Evolutionary conservation across 2,797 vertebrate species (phyloP).

Genomic region (Lepus townsendii): DNA sequence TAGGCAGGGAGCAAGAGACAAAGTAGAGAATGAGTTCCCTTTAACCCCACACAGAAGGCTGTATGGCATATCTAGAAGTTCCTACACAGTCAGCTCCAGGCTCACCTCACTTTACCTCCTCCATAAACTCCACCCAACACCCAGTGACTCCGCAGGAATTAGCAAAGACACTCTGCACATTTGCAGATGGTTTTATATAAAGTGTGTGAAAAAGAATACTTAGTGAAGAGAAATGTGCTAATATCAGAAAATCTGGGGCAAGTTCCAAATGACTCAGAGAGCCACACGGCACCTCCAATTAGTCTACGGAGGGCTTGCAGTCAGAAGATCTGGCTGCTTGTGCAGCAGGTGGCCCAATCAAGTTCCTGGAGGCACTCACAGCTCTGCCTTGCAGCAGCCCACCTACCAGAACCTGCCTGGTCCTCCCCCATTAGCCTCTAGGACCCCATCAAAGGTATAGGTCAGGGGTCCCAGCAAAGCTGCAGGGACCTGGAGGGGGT

Average conservation of each 20-base stretch:
- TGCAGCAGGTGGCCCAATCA: not conserved
- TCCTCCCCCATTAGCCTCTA: not conserved
- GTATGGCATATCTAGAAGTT: not conserved
- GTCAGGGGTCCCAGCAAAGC: not conserved
- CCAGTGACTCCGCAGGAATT: constrained; percentile 23
- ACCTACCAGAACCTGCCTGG: not conserved
- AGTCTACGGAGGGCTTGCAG: not conserved
- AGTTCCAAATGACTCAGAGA: constrained; percentile 58
- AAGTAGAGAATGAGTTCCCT: not conserved
- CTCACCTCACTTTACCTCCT: not conserved
- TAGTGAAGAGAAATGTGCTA: constrained; percentile 51
- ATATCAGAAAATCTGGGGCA: constrained; percentile 44
- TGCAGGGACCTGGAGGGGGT: not conserved
- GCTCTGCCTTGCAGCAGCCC: not conserved
- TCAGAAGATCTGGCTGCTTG: not conserved
- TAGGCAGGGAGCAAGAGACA: not conserved
- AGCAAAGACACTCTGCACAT: constrained; percentile 37
- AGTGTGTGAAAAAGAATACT: constrained; percentile 48
- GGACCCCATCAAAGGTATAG: not conserved
- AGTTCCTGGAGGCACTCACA: not conserved
- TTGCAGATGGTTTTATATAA: constrained; percentile 60
- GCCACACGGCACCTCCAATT: not conserved
- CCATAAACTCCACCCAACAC: not conserved
- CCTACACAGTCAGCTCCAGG: not conserved
- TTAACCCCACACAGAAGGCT: not conserved